Percentiles rank a stretch among this genome's conserved stretches.
Conservation (phyloP, 2,888 invertebrate species). For the Melipona beecheii region DNA sequence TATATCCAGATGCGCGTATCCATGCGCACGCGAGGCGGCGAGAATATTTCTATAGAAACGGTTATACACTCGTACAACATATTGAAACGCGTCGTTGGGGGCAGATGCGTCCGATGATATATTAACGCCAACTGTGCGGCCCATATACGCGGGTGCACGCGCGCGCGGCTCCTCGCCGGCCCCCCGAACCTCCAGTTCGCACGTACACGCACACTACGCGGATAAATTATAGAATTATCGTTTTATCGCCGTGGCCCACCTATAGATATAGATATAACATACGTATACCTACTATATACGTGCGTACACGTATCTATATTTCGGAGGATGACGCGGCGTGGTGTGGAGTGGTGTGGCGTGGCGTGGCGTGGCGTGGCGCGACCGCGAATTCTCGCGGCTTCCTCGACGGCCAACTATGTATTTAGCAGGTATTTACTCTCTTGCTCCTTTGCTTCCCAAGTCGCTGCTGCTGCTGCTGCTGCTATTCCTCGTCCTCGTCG, state of each 20-base stretch:
- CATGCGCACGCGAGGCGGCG: constrained; percentile 40
- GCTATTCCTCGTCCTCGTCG: no score
- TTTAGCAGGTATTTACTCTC: neutral
- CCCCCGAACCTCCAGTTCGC: constrained; percentile 27
- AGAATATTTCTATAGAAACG: constrained; percentile 80
- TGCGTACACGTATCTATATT: constrained; percentile 42
- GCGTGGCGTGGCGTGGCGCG: neutral
- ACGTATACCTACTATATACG: constrained; percentile 48
- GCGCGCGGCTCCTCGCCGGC: neutral
- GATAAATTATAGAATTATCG: constrained; percentile 84
- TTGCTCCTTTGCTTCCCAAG: neutral
- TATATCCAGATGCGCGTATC: constrained; percentile 45
- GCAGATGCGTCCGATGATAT: constrained; percentile 84
- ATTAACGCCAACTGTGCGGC: constrained; percentile 83
- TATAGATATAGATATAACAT: constrained; percentile 45
- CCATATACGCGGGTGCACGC: constrained; percentile 72
- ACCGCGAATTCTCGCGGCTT: constrained; percentile 72
- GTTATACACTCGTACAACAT: constrained; percentile 79
- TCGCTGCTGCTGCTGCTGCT: neutral
- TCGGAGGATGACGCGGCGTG: constrained; percentile 30
- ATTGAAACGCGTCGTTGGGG: constrained; percentile 83
- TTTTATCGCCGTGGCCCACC: constrained; percentile 78
- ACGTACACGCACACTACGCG: constrained; percentile 63
- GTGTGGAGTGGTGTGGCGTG: constrained; percentile 39
- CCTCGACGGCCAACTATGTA: constrained; percentile 44